Conservation (phyloP, 2,888 invertebrate species). For the Cheilosia variabilis region DNA sequence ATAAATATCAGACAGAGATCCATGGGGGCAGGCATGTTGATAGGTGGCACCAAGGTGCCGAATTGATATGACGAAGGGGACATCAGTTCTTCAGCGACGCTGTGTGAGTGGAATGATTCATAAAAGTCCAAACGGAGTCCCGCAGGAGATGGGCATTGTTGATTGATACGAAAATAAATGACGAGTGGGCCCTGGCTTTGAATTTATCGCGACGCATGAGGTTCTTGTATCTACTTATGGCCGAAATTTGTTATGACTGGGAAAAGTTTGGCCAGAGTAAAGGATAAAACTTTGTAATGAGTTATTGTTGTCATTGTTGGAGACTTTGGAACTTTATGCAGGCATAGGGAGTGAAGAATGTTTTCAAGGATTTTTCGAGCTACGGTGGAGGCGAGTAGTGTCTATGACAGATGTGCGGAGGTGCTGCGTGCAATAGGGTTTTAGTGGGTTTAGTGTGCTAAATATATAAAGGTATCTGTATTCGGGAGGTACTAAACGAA, state of each 20-base stretch:
- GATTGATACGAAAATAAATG: constrained; percentile 50
- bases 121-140: neutral
- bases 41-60: constrained; percentile 42
- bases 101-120: constrained; percentile 23
- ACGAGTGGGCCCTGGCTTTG: constrained; percentile 2
- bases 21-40: constrained; percentile 42
- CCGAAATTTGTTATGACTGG: neutral
- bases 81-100: constrained; percentile 9
- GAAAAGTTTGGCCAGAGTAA: neutral
- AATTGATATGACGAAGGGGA: constrained; percentile 48
- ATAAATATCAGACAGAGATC: constrained; percentile 48
- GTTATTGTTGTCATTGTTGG: too few relatives aligned
- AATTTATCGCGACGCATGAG: constrained; percentile 2
- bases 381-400: too few relatives aligned
- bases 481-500: too few relatives aligned
- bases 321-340: too few relatives aligned
- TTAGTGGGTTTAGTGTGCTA: too few relatives aligned
- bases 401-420: too few relatives aligned
- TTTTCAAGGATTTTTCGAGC: too few relatives aligned
- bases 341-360: too few relatives aligned
- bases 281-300: too few relatives aligned
- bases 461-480: too few relatives aligned
- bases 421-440: too few relatives aligned
- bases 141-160: neutral
- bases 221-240: constrained; percentile 2